Percentiles rank a stretch among this genome's conserved stretches.
phyloP scores from a whole-genome alignment of 1,140 invertebrate genomes.

The Chlorops oryzae region DNA sequence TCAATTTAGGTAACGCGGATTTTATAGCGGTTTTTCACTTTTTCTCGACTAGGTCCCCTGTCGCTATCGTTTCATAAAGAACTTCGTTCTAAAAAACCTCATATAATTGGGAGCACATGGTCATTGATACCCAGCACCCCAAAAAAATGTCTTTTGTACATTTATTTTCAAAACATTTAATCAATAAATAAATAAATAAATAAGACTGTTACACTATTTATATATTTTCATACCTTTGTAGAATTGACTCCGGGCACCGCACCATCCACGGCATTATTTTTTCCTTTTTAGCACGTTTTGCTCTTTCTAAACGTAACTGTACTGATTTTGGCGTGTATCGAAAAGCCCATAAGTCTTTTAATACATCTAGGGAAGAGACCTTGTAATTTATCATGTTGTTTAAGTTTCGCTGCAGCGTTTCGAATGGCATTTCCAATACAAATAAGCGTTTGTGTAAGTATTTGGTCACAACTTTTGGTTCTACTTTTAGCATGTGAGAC shows the following conservation, averaged over 20 bases:
- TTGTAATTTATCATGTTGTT: conserved; percentile 44
- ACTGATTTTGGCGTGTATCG: conserved; percentile 46
- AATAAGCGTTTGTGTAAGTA: conserved; percentile 40
- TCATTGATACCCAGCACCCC: too few species aligned
- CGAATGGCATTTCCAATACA: conserved; percentile 41
- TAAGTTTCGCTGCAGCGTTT: conserved; percentile 42
- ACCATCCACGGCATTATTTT: conserved; percentile 56
- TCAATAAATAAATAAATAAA: too few species aligned
- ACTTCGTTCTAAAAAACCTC: too few species aligned
- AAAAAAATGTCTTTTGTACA: too few species aligned
- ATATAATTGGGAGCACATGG: too few species aligned
- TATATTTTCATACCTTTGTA: conserved; percentile 47
- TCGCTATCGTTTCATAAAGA: too few species aligned
- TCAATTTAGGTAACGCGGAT: too few species aligned
- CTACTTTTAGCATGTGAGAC: conserved; percentile 30
- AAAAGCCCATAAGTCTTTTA: conserved; percentile 52
- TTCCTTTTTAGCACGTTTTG: conserved; percentile 46
- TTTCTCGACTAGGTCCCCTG: too few species aligned
- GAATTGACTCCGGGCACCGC: conserved; percentile 45
- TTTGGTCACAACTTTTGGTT: conserved; percentile 33
- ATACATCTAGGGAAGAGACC: conserved; percentile 46
- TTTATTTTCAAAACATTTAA: too few species aligned
- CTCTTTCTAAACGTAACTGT: conserved; percentile 41
- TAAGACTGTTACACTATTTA: too few species aligned
- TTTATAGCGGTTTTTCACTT: too few species aligned